Conservation (phyloP, 2,113 vertebrate species). For the Bagarius yarrelli region DNA sequence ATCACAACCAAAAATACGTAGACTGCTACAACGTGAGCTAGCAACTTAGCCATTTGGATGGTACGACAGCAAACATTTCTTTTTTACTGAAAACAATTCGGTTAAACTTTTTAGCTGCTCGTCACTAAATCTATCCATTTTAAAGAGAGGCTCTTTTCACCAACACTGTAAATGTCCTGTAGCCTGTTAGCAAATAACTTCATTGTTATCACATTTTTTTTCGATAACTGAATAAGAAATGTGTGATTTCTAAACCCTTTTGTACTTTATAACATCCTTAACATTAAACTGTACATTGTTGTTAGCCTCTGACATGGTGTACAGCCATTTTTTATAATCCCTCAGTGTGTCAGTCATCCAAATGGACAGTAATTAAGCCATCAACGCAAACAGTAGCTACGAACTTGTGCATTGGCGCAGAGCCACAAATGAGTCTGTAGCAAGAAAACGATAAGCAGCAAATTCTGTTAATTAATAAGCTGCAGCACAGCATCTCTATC, state of each 20-base stretch:
- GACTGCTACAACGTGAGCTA: neutral
- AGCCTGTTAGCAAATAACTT: neutral
- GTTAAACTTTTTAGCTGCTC: neutral
- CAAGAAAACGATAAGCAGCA: constrained; percentile 37
- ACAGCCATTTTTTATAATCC: neutral
- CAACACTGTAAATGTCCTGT: neutral
- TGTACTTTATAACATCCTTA: neutral
- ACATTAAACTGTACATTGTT: neutral
- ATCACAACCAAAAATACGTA: neutral
- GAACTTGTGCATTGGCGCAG: constrained; percentile 6
- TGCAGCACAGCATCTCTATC: constrained; percentile 32
- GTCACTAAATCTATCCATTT: neutral
- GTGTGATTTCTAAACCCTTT: neutral
- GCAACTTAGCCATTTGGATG: neutral
- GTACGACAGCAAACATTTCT: neutral
- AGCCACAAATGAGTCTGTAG: constrained; percentile 6
- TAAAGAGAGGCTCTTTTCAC: neutral
- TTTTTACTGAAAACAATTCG: neutral
- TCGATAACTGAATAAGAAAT: neutral
- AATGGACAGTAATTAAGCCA: constrained; percentile 37
- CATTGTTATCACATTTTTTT: neutral
- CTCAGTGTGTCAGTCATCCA: constrained; percentile 36
- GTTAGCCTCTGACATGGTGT: neutral
- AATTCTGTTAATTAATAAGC: constrained; percentile 20
- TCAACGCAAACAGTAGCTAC: constrained; percentile 1